Base-by-base conservation (phyloP, 2,888 invertebrate genomes). In the Harmothoe impar region DNA sequence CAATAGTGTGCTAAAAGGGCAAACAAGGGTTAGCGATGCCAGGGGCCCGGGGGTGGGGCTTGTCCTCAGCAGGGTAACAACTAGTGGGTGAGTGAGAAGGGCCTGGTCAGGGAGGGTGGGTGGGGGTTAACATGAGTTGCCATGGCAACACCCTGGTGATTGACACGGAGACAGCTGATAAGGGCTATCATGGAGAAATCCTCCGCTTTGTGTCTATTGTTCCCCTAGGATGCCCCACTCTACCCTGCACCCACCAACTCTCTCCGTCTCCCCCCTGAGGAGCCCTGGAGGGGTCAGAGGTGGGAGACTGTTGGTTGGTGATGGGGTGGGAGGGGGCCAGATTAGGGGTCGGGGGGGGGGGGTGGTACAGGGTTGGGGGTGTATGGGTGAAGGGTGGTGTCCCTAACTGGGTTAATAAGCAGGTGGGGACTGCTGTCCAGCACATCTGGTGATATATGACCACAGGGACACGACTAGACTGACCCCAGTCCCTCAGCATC, bases 331-430 rank as follows among this genome's bases (percentile, higher is more conserved):
- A n/a, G n/a, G 68, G 72, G 3, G 72, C 7, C 72, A 72, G 72
- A 7, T 5, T n/a, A 29, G 25, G 43, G 43, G 72, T 29, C 20
- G 72, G 29, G 29, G 72, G 72, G 72, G 72, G 43, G 3, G 43
- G 43, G 43, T 43, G 62, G 62, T 52, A 52, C 54, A 52, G 10
- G 54, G n/a, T n/a, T 17, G n/a, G 68, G 68, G 68, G 68, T 68
- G 68, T n/a, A n/a, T n/a, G 54, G 54, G 54, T 52, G 54, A 17
- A 52, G 54, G 20, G 12, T 5, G 72, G 72, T 15, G 29, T 15
- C 29, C 29, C 29, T 72, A 72, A 29, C 72, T 72, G 72, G 72
- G 72, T 72, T 72, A 72, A 72, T 72, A 72, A 72, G 29, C 72
- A 72, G 72, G 72, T 72, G 72, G 72, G 15, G 29, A 29, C 25